Evolutionary conservation across 2,113 vertebrate genomes (phyloP).

Genomic region (Noturus placidus): DNA sequence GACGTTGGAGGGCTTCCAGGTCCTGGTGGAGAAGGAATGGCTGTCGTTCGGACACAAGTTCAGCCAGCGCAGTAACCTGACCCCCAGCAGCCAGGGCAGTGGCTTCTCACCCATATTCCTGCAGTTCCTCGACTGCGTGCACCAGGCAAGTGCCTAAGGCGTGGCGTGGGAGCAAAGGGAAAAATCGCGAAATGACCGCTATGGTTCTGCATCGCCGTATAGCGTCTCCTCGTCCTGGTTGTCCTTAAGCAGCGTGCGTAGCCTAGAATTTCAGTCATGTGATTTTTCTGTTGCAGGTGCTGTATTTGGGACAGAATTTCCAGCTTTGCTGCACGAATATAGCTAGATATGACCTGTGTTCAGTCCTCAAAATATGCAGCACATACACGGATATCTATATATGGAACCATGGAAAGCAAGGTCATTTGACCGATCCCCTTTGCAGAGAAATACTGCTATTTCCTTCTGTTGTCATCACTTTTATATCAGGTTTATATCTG

Average conservation of each 20-base stretch:
- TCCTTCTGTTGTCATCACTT: background rate
- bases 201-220: too few species aligned
- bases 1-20: conserved; percentile 92
- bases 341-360: background rate
- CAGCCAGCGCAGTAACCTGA: conserved; percentile 89
- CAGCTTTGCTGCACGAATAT: background rate
- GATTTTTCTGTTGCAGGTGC: background rate
- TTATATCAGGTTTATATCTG: conserved; percentile 1
- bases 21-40: conserved; percentile 97
- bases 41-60: conserved; percentile 97
- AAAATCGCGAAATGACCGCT: background rate
- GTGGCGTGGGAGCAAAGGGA: background rate
- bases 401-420: background rate
- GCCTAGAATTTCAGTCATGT: background rate
- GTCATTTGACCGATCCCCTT: background rate
- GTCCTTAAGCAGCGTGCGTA: background rate
- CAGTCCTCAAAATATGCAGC: background rate
- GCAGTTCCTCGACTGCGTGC: conserved; percentile 95
- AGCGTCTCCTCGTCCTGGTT: too few species aligned
- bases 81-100: conserved; percentile 87
- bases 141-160: conserved; percentile 89
- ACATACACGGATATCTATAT: too few species aligned
- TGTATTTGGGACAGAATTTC: background rate
- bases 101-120: conserved; percentile 92
- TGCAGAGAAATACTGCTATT: background rate